Conservation (phyloP, 2,888 invertebrate genomes). For the Syritta pipiens region DNA sequence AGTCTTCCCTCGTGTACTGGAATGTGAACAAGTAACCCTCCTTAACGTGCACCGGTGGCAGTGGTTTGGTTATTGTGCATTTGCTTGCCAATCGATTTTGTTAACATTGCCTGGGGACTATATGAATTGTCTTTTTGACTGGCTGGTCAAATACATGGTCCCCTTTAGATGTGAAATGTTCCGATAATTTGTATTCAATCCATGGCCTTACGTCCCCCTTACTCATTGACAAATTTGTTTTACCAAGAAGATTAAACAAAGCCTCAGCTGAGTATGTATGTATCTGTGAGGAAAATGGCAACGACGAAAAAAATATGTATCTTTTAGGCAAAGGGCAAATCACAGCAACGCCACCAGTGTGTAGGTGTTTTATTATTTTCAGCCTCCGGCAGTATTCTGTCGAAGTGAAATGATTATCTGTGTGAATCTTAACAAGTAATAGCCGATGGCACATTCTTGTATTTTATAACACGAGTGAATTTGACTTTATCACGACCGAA, state of each 20-base stretch:
- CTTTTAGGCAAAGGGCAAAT: constrained; percentile 11
- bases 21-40: background rate
- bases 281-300: background rate
- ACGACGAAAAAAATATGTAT: background rate
- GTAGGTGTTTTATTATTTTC: constrained; percentile 4
- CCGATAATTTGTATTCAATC: constrained; percentile 27
- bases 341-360: background rate
- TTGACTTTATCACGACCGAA: constrained; percentile 15
- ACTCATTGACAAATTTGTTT: constrained; percentile 41
- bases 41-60: background rate
- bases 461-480: constrained; percentile 3
- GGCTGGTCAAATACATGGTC: background rate
- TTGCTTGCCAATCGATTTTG: background rate
- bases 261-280: background rate
- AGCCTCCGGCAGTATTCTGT: constrained; percentile 8
- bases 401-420: constrained; percentile 17
- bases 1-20: background rate
- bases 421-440: constrained; percentile 32
- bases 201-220: background rate
- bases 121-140: background rate
- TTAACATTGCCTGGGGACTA: background rate
- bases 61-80: background rate
- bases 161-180: background rate
- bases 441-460: constrained; percentile 15
- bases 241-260: constrained; percentile 22